Base-by-base conservation (phyloP, 2,888 invertebrate species). In the Drosophila recens region DNA sequence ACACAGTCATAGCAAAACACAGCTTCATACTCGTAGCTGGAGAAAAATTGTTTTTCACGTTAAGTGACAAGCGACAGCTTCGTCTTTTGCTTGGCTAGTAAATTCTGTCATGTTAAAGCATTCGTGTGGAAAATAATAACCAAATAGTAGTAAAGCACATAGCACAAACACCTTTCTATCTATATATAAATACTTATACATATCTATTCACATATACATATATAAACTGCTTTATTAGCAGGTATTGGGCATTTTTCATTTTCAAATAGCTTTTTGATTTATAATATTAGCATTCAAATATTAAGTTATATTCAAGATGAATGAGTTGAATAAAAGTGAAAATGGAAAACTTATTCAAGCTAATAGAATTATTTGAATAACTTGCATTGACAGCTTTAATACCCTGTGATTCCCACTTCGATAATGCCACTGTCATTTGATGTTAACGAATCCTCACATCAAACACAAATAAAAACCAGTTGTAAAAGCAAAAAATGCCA, bases 1-100 rank as follows among this genome's bases (percentile, higher is more conserved):
- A 58, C 15, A 15, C 27, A 57, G 34, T 52, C 56, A 63, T 58
- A 54, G 20, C 15, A 46, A 72, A 52, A 62, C 20, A 69, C 64
- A 73, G 74, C 70, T 76, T 66, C 56, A 66, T 70, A 27, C 27
- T 27, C 27, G 27, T 27, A 71, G 80, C 83, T 74, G 40, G 34
- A 89, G 89, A 90, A 89, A 87, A 90, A 90, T 90, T 87, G 90
- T 87, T 90, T 90, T 89, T 75, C 90, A 80, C 79, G 71, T 80
- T 87, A 87, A 89, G 89, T 87, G 90, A 87, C 84, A 89, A 80
- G 89, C 75, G 34, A 56, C 54, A 63, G 61, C 52, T 52, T 15
- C 42, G 57, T 46, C 57, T 57, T 46, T 36, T 45, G 27, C 36
- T 57, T 57, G 40, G 62, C 71, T 59, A 75, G 72, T 78, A 73